These are phyloP conservation scores for Erebia aethiops DNA, from an alignment of 2,888 invertebrate species.

Conservation along the genomic window DNA sequence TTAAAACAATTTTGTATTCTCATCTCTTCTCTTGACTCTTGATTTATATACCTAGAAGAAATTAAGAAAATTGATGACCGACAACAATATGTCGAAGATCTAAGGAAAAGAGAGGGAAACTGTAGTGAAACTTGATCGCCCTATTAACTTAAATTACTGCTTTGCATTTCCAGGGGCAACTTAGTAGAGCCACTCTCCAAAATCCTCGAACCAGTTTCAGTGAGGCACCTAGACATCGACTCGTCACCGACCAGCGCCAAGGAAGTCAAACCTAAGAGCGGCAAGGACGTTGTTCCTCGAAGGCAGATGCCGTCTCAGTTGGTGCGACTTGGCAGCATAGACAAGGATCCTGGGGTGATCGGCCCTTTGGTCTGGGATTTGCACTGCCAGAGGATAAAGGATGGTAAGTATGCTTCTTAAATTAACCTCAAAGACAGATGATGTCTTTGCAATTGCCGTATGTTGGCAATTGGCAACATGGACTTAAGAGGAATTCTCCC, in stretches of 20 bases:
- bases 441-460: too few species aligned
- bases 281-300: conserved; percentile 62
- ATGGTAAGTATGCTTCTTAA: conserved; percentile 72
- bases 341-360: conserved; percentile 91
- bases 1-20: too few species aligned
- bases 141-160: neutral
- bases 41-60: too few species aligned
- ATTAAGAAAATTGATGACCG: too few species aligned
- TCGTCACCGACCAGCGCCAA: conserved; percentile 62
- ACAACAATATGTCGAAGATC: too few species aligned
- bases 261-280: conserved; percentile 43
- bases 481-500: too few species aligned
- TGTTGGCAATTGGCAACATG: too few species aligned
- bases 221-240: conserved; percentile 86
- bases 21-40: too few species aligned
- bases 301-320: conserved; percentile 78
- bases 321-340: conserved; percentile 87
- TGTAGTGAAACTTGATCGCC: too few species aligned
- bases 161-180: conserved; percentile 79
- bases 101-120: too few species aligned
- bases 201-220: conserved; percentile 90
- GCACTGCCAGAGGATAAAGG: conserved; percentile 87
- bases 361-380: conserved; percentile 93
- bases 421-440: too few species aligned
- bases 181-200: conserved; percentile 90